Base-by-base conservation (phyloP, 2,797 vertebrate species). In the Poecilia gillii region DNA sequence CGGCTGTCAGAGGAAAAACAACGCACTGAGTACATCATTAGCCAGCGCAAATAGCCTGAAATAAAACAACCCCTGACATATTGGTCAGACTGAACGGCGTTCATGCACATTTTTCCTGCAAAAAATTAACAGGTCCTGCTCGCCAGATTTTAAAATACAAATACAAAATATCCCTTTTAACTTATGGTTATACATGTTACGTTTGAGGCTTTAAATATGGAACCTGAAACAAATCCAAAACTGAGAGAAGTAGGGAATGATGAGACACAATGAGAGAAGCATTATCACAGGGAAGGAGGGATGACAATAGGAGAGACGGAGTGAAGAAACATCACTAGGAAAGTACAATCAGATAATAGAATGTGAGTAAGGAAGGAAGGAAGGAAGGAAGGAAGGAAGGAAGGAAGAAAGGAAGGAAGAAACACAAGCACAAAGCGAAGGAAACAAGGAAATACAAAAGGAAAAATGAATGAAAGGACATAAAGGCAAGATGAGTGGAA, bases 11-110 rank as follows among this genome's bases (percentile, higher is more conserved):
- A 83, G 79, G 45, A 80, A 75, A 88, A 82, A 72, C 68, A 86
- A 82, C 79, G 76, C 83, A 79, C 78, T 31, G 84, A 92, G 88
- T 90, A 89, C 90, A 92, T 92, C 89, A 90, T 92, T 92, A 92
- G 84, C 74, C 79, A n/a, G 82, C 47, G 80, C 85, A 88, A 92
- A 91, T 53, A 89, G 85, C 87, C 83, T 76, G 77, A 75, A 86
- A 88, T 78, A 76, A 92, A 89, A 88, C 83, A 77, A 86, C 84
- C 79, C 81, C 78, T 89, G 90, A 92, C 89, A 90, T 43, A 87
- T 83, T 8, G 88, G 88, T 86, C 90, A 90, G 85, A 86, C 82
- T 46, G 25, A 72, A 72, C 0, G 28, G n/a, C 13, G 25, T 72
- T 72, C 18, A 18, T 72, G 68, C 25, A 43, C 23, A 70, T 43